A percentile compares a stretch with the other conserved stretches of the same genome.
phyloP scores from a whole-genome alignment of 2,113 vertebrate genomes.

The Anolis carolinensis region DNA sequence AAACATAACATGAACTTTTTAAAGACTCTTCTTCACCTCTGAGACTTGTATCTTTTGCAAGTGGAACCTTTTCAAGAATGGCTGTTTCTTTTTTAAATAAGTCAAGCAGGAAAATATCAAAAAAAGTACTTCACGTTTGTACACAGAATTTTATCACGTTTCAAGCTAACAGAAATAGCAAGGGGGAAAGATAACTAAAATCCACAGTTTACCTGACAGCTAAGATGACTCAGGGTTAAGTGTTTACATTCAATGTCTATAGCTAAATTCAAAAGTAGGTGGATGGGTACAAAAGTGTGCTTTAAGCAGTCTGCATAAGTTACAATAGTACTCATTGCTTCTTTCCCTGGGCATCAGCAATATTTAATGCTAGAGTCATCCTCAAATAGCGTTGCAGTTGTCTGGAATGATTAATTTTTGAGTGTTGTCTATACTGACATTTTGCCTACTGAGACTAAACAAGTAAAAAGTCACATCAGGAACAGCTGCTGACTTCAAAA shows the following conservation, averaged over 20 bases:
- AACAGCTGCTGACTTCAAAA: slow-evolving; percentile 31
- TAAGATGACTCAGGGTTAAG: slow-evolving; percentile 21
- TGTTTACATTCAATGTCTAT: not conserved
- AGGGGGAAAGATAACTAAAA: slow-evolving; percentile 6
- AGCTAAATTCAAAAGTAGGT: not conserved
- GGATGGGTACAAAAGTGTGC: not conserved
- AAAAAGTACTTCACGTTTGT: not conserved
- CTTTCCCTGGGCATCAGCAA: slow-evolving; percentile 5
- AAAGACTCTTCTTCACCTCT: not conserved
- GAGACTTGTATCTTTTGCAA: not conserved
- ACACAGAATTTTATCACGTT: not conserved
- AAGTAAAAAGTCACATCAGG: slow-evolving; percentile 12
- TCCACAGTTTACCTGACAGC: not conserved
- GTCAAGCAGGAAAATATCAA: not conserved
- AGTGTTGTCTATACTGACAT: slow-evolving; percentile 8
- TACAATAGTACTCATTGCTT: not conserved
- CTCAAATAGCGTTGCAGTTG: not conserved
- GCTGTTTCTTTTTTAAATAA: slow-evolving; percentile 6
- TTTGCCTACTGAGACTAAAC: slow-evolving; percentile 20
- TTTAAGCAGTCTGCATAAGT: slow-evolving; percentile 10
- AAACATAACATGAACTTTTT: not conserved
- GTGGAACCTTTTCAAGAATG: not conserved
- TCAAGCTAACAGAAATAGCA: slow-evolving; percentile 5
- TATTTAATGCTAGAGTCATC: not conserved
- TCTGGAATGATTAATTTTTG: slow-evolving; percentile 25